Evolutionary conservation across 2,797 vertebrate genomes (phyloP), one percentile per base, ranked within the genome.

Genomic region (Poeciliopsis presidionis): DNA sequence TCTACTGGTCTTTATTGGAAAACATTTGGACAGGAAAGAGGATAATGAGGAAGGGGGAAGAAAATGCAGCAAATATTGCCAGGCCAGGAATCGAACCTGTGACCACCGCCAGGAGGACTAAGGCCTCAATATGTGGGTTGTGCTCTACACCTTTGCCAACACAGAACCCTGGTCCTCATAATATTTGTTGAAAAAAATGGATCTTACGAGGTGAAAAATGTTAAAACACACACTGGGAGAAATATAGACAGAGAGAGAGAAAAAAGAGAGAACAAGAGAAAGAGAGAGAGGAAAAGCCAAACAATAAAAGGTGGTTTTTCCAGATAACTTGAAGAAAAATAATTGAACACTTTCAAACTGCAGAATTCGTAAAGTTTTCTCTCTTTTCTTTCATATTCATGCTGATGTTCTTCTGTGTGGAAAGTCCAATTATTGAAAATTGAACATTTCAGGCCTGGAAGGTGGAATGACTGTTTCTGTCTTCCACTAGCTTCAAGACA

Each of bases 351-450:
- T 25, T 67, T 41, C 18, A 67, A 67, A 39, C 63, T 67, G 7
- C 36, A 25, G 63, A 25, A 22, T 8, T 25, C 41, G 18, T 36
- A 22, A 41, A 22, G 13, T 41, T 67, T 41, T 67, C 36, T 20
- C 14, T 65, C 7, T 39, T 67, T 41, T 20, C 63, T 41, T 67
- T 67, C 12, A 67, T 41, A 20, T 67, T 41, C 8, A 67, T 20
- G 9, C 63, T 67, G 33, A 65, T 65, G 63, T 65, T 20, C 9
- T 67, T 67, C 20, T 25, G 20, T 67, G 63, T 65, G 61, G 33
- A 65, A 65, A 36, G 33, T 41, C 36, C 63, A 67, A 41, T 67
- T 67, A 67, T 12, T 41, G 63, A 67, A 67, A 67, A 25, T 39
- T 67, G 30, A 36, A 63, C 30, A 33, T 63, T 36, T 67, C 20